Base-by-base conservation (phyloP, 2,113 vertebrate species). In the Dunckerocampus dactyliophorus region DNA sequence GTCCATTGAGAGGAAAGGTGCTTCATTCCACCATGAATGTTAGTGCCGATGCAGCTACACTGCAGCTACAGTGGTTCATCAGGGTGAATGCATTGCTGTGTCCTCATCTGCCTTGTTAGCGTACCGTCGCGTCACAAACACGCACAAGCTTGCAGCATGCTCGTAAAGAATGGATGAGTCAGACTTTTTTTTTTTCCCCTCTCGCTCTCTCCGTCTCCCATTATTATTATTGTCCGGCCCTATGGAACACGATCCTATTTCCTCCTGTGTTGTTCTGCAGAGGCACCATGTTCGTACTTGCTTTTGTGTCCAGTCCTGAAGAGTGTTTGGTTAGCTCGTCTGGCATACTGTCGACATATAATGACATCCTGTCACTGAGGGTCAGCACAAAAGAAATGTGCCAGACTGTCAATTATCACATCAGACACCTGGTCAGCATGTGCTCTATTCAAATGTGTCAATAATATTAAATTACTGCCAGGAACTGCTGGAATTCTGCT, bases 181-280 rank as follows among this genome's bases (percentile, higher is more conserved):
- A 82, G 77, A 72, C 62, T 63, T 67, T 75, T 68, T 50, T 16
- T 8, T 15, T 22, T 10, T 14, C 13, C 16, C 50, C 20, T 58
- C 59, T 46, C 46, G 60, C 61, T 54, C 66, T 56, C 59, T 22
- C 58, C 6, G 37, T 61, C 80, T 67, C 67, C 65, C 37, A 0
- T 2, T 56, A 76, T 82, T 81, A 0, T 2, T 56, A 76, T 82
- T 81, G 72, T 81, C 66, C 64, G 6, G 31, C 65, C 42, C 58
- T 15, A 21, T 74, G 79, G 79, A 86, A 85, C 62, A 5, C 53
- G 75, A 86, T 83, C 65, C 69, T 3, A 67, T 69, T 72, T 80
- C 72, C 57, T 75, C 24, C 68, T 51, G 59, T 37, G 7, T 75
- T 77, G 59, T 59, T 52, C 52, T 72, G 47, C 43, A 52, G 58